Base-by-base conservation (phyloP, 2,797 vertebrate species). In the Oceanodroma leucorhoa region DNA sequence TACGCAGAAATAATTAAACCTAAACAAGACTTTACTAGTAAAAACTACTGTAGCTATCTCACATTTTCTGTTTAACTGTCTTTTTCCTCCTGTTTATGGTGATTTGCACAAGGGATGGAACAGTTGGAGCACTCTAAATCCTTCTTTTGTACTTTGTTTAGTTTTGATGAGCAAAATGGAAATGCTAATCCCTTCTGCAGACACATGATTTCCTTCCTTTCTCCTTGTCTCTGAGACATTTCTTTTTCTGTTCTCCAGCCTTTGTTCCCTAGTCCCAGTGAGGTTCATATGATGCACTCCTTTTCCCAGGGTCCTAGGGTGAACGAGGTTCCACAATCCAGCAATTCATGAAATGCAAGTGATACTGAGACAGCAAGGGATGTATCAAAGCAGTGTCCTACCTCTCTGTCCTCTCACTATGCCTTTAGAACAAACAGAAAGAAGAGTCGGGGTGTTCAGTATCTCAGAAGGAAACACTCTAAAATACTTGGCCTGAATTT, bases 111-210 rank as follows among this genome's bases (percentile, higher is more conserved):
- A 51, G 34, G 48, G 53, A 83, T 69, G 32, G 38, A 95, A 78
- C 32, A 89, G 84, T 62, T 92, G 90, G 93, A 95, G 29, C 69
- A 34, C 71, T 91, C 75, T 96, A 94, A 97, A 96, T 96, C 87
- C 89, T 92, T 93, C 94, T 89, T 96, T 94, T 97, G 84, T 95
- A 60, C 72, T 95, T 89, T 94, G 93, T 89, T 95, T 95, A 85
- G 91, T 92, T 95, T 94, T 89, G 95, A 95, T 91, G 92, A 92
- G 79, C 75, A 91, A 94, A 97, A 96, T 97, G 81, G 83, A 96
- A 92, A 94, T 92, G 87, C 55, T 95, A 97, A 96, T 96, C 94
- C 91, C 78, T 88, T 96, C 67, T 91, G 87, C 53, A 93, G 94
- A 83, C 90, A 89, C 84, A 94, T 85, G 79, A 83, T 87, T 97